phyloP scores from a whole-genome alignment of 2,888 invertebrate species.

The Theretra japonica region DNA sequence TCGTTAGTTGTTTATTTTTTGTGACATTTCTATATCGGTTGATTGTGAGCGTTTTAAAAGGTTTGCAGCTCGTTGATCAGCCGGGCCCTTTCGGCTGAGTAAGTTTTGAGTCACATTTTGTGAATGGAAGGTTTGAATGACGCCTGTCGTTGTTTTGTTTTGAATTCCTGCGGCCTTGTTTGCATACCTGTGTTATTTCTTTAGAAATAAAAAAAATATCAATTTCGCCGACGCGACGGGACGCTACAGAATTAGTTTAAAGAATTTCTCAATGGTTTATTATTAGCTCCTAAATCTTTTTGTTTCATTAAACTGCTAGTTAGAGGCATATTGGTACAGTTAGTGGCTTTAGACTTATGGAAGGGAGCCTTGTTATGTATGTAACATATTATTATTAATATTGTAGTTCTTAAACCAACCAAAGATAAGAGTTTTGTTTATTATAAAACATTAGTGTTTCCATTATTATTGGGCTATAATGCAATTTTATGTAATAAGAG shows the following conservation, averaged over 20 bases:
- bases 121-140: conserved; percentile 24
- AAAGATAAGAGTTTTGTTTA: no score
- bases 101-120: conserved; percentile 16
- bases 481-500: no score
- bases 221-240: neutral
- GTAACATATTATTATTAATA: no score
- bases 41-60: conserved; percentile 3
- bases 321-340: no score
- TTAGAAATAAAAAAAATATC: neutral
- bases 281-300: no score
- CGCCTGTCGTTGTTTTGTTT: neutral
- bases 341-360: no score
- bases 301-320: no score
- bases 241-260: neutral
- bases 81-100: neutral
- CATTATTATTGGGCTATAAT: no score
- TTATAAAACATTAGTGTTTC: no score
- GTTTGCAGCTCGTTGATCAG: neutral
- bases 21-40: neutral
- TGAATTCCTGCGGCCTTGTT: neutral
- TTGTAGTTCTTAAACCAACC: no score
- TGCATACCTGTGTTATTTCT: neutral
- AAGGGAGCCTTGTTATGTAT: no score
- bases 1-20: conserved; percentile 16
- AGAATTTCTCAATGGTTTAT: neutral